phyloP scores from a whole-genome alignment of 2,113 vertebrate genomes.

The Channa maculata region DNA sequence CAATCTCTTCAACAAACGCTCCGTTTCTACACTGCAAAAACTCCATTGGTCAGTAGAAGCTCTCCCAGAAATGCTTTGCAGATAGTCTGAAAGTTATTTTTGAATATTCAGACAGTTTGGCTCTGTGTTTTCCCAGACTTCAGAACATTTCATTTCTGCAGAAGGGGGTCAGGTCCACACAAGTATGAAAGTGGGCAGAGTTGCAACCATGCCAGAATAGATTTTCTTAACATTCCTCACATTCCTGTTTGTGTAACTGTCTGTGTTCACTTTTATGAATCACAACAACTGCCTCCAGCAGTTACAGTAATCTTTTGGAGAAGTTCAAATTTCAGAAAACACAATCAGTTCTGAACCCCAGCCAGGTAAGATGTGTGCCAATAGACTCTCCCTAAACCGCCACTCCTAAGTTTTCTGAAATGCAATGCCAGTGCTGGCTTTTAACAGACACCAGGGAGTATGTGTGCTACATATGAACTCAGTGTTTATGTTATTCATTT shows the following conservation, averaged over 20 bases:
- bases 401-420: too few relatives aligned
- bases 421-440: too few relatives aligned
- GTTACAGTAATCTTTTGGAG: background rate
- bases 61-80: background rate
- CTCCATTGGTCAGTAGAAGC: too few relatives aligned
- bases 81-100: background rate
- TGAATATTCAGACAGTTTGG: background rate
- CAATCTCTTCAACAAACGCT: background rate
- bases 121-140: background rate
- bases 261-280: background rate
- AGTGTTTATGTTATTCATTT: too few relatives aligned
- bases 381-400: too few relatives aligned
- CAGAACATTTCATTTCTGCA: background rate
- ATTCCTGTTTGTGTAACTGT: background rate
- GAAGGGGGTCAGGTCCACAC: background rate
- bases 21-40: too few relatives aligned
- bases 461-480: too few relatives aligned
- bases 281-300: background rate
- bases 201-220: background rate
- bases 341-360: background rate
- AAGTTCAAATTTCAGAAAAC: background rate
- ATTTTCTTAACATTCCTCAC: background rate
- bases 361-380: background rate
- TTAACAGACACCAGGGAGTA: too few relatives aligned
- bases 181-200: background rate